A percentile compares a stretch with the other conserved stretches of the same genome.
Conservation (phyloP, 2,797 vertebrate genomes). For the Glyptemys insculpta region DNA sequence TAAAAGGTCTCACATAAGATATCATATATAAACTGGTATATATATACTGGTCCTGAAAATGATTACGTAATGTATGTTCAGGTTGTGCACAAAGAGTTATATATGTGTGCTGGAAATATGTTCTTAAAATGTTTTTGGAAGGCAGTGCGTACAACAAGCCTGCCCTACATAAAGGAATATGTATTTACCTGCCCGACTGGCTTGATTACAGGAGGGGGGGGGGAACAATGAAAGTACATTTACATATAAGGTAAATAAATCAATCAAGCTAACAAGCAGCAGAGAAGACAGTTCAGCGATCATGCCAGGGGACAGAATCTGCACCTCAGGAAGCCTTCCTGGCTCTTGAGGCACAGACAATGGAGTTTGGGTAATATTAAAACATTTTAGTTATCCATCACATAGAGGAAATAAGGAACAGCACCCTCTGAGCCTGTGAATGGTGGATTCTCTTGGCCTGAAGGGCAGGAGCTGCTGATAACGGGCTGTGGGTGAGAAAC, state of each 20-base stretch:
- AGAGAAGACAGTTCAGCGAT: not conserved
- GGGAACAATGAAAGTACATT: too few species aligned
- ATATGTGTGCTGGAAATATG: not conserved
- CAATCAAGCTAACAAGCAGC: not conserved
- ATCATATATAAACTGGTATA: not conserved
- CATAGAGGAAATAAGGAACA: too few species aligned
- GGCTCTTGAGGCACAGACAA: not conserved
- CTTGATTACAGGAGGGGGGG: not conserved
- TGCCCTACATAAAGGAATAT: not conserved
- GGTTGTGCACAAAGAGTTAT: not conserved
- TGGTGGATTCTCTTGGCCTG: too few species aligned
- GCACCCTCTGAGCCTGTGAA: too few species aligned
- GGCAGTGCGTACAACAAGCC: not conserved
- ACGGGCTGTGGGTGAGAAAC: not conserved
- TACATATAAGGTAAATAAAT: too few species aligned
- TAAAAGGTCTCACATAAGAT: not conserved
- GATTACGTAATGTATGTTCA: not conserved
- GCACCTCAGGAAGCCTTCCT: not conserved
- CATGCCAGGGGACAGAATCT: not conserved
- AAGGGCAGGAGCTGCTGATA: not conserved
- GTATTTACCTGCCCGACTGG: not conserved
- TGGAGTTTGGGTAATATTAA: not conserved
- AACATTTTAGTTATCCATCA: too few species aligned
- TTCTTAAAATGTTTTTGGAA: not conserved
- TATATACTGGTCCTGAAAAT: not conserved